Evolutionary conservation across 2,797 vertebrate genomes (phyloP).

Genomic region (Oreochromis mossambicus): DNA sequence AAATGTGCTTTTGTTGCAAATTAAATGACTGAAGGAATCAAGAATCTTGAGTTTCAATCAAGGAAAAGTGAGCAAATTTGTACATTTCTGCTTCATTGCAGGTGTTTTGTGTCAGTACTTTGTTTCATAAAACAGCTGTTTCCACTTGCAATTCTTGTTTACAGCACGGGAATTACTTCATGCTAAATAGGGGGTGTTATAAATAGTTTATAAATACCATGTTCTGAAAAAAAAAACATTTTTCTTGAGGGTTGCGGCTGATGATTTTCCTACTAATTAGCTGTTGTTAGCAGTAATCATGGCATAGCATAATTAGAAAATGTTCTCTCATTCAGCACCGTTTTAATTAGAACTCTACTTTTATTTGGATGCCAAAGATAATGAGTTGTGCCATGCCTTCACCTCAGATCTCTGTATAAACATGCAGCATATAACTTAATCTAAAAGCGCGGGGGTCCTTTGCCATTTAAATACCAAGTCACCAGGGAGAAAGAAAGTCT

Average conservation of each 20-base stretch:
- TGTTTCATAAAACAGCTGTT: not conserved
- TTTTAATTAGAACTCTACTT: conserved; percentile 56
- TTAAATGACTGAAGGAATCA: not conserved
- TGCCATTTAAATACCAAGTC: conserved; percentile 47
- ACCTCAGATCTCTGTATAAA: conserved; percentile 45
- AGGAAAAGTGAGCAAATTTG: not conserved
- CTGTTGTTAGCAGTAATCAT: conserved; percentile 50
- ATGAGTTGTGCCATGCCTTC: conserved; percentile 27
- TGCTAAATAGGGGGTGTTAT: not conserved
- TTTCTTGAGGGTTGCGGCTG: conserved; percentile 24
- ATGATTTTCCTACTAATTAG: conserved; percentile 41
- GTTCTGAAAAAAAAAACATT: not conserved
- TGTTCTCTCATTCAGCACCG: conserved; percentile 21
- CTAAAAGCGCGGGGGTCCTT: not conserved
- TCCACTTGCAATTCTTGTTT: not conserved
- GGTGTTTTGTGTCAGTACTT: not conserved
- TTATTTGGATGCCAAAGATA: conserved; percentile 45
- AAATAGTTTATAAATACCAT: not conserved
- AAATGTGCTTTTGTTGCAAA: not conserved
- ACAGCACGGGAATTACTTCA: not conserved
- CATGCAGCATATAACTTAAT: conserved; percentile 24
- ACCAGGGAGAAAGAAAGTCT: conserved; percentile 13
- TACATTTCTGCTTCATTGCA: not conserved
- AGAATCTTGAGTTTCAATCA: not conserved
- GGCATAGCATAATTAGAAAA: conserved; percentile 44